Base-by-base conservation (phyloP, 2,797 vertebrate genomes). In the Margarornis squamiger region DNA sequence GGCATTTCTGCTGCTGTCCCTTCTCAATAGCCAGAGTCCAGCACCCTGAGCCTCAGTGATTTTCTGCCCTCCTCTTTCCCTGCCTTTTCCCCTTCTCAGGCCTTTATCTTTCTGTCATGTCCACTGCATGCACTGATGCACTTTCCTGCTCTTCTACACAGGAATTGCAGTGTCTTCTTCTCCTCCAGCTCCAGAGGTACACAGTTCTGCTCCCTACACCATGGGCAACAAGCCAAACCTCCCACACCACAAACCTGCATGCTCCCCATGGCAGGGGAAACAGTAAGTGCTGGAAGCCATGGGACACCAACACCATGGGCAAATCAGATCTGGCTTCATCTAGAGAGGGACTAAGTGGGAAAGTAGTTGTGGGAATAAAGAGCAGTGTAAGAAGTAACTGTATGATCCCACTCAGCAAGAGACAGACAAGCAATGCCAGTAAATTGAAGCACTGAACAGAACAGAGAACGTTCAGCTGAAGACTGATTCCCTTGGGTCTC, bases 351-450 rank as follows among this genome's bases (percentile, higher is more conserved):
- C 14, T 49, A 39, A 88, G 27, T 3, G 29, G 66, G n/a, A 86
- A 93, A 76, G 57, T 14, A 84, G 55, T 49, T 88, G 52, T 55
- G 71, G 77, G 63, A 96, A 92, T 62, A 90, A 88, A 73, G 52
- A 72, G 58, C 34, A 88, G 84, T 57, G 81, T 61, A 39, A 79
- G 54, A 85, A 90, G 58, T 55, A 58, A 82, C 52, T 88, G 41
- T 27, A 65, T 36, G 61, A 88, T 73, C 59, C 59, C 49, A 32
- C 49, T 90, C 86, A 67, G 46, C 51, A 86, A 85, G 62, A 78
- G 80, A 82, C 34, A 86, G 90, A 51, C 49, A 88, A 81, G 54
- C 30, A 88, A 39, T 38, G 79, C 21, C 92, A 94, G 45, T 43
- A 79, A 81, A 81, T 73, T 76, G 46, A 59, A 81, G 73, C 67